A percentile compares a stretch with the other conserved stretches of the same genome.
Evolutionary conservation across 2,113 vertebrate species (phyloP).

Genomic region (Silurus glanis): DNA sequence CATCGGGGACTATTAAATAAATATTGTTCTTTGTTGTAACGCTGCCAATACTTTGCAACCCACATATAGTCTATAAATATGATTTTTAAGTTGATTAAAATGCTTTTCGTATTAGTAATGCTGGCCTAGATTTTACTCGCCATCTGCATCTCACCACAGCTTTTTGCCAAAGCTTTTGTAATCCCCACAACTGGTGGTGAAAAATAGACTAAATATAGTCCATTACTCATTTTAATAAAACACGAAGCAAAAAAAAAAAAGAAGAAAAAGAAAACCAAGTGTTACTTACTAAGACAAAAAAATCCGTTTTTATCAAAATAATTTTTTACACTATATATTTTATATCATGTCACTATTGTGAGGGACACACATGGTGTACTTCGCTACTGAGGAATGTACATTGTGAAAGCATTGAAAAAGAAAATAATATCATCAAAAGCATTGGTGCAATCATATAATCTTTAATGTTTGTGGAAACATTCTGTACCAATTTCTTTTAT

Average conservation of each 20-base stretch:
- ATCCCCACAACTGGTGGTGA: neutral
- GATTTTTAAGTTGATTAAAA: constrained; percentile 27
- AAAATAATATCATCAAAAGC: neutral
- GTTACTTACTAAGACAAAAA: neutral
- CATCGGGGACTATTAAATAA: neutral
- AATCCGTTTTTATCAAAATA: too few species aligned
- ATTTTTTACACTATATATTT: too few species aligned
- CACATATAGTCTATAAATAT: neutral
- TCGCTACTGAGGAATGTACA: neutral
- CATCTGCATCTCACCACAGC: neutral
- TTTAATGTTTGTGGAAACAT: neutral
- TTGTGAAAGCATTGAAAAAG: neutral
- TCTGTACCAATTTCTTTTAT: neutral
- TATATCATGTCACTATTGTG: neutral
- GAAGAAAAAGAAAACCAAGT: neutral
- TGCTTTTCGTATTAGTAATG: constrained; percentile 12
- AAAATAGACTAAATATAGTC: neutral
- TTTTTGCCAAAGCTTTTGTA: constrained; percentile 14
- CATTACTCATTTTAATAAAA: neutral
- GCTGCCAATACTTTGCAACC: neutral
- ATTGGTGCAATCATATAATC: neutral
- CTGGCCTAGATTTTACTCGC: constrained; percentile 25
- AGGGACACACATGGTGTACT: neutral
- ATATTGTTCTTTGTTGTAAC: neutral
- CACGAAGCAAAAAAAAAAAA: neutral